Percentiles rank a stretch among this genome's conserved stretches.
phyloP scores from a whole-genome alignment of 2,888 invertebrate genomes.

The Coenonympha glycerion region DNA sequence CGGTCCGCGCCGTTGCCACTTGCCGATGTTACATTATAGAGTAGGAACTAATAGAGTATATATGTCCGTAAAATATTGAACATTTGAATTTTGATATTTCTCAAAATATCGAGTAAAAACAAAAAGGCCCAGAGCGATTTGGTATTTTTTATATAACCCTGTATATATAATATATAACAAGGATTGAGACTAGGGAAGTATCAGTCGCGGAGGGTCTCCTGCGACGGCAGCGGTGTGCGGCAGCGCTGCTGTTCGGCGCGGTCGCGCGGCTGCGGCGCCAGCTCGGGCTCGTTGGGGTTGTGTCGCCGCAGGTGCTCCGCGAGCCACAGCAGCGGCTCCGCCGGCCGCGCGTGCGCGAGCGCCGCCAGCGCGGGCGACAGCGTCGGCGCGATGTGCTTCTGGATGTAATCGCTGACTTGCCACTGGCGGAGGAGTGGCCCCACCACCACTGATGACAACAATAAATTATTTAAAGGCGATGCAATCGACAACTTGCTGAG shows the following conservation, averaged over 20 bases:
- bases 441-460: conserved; percentile 79
- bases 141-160: too few species aligned
- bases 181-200: neutral
- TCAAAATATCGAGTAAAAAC: too few species aligned
- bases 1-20: too few species aligned
- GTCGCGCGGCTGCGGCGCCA: conserved; percentile 42
- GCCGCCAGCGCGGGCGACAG: conserved; percentile 78
- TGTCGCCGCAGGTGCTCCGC: conserved; percentile 84
- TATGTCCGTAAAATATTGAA: too few species aligned
- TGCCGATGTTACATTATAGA: too few species aligned
- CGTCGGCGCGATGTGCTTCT: conserved; percentile 79
- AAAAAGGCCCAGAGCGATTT: too few species aligned
- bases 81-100: too few species aligned
- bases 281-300: conserved; percentile 83
- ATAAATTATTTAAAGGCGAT: too few species aligned
- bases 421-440: conserved; percentile 81
- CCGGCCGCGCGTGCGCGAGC: conserved; percentile 82
- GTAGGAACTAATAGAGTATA: too few species aligned
- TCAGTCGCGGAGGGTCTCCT: conserved; percentile 38
- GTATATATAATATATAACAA: too few species aligned
- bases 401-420: conserved; percentile 82
- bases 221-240: conserved; percentile 51
- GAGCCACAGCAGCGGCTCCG: conserved; percentile 85
- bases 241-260: conserved; percentile 47
- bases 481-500: too few species aligned